Evolutionary conservation across 2,888 invertebrate genomes (phyloP).

Genomic region (Alviniconcha strummeri): DNA sequence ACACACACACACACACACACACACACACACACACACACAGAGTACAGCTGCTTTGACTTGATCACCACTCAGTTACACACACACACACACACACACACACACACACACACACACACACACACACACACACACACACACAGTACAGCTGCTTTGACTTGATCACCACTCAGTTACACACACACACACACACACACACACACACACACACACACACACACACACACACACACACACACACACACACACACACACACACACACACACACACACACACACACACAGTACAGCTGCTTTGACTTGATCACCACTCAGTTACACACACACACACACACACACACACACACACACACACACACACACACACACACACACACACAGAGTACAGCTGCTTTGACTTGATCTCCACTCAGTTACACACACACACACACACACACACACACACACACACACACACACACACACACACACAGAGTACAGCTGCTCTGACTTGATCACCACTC

Average conservation of each 20-base stretch:
- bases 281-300: background rate
- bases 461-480: background rate
- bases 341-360: constrained; percentile 14
- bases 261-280: background rate
- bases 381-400: too few relatives aligned
- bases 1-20: background rate
- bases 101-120: constrained; percentile 14
- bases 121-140: background rate
- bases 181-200: background rate
- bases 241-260: background rate
- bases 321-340: background rate
- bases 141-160: too few relatives aligned
- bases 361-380: background rate
- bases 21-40: background rate
- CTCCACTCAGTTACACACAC: too few relatives aligned
- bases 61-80: background rate
- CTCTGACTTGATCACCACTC: background rate
- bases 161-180: too few relatives aligned
- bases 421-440: background rate
- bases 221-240: background rate
- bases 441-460: background rate
- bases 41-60: background rate
- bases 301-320: background rate
- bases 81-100: background rate
- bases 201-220: background rate